Base-by-base conservation (phyloP, 2,888 invertebrate genomes). In the Chloroclysta siterata region DNA sequence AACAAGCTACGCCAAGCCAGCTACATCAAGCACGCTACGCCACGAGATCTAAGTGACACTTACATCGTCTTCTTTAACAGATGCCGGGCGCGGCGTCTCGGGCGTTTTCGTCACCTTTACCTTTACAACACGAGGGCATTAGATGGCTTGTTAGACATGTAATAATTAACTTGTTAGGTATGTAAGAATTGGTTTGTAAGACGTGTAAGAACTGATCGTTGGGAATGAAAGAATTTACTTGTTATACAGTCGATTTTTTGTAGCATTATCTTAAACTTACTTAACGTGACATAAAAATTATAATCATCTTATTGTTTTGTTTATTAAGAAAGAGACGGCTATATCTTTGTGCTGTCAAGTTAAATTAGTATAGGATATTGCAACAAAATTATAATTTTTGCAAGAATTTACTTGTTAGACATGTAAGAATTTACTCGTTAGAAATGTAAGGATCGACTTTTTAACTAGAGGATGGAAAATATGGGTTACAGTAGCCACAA, bases 71-170 rank as follows among this genome's bases (percentile, higher is more conserved):
- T 81, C 84, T 71, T 85, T 88, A 72, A 84, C 88, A 65, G 90
- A 87, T 44, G 88, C 85, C 47, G 93, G 90, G 0, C 92, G 88
- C 68, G 93, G 93, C n/a, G 93, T 93, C 84, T 93, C 93, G 1
- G 93, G 93, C 44, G 93, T 93, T 39, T 93, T 89, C 33, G 92
- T 82, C 65, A 79, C 76, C 77, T 93, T 93, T 76, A 90, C 93
- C 93, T 93, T 81, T 68, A 76, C 75, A 72, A 77, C 68, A 76
- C 48, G 61, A 14, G 33, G 47, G 52, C 8, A 53, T 67, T 67
- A 63, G 55, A 46, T 74, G 74, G 66, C 64, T 68, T 33, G 53
- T 52, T 61, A 66, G 39, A 53, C 48, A 65, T 44, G 63, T 60
- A 14, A n/a, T 5, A 44, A 10, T 39, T 44, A 2, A 13, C 14